Percentiles rank a stretch among this genome's conserved stretches.
These are phyloP conservation scores for Zeuzera pyrina DNA, from an alignment of 2,888 invertebrate species.

Conservation along the genomic window DNA sequence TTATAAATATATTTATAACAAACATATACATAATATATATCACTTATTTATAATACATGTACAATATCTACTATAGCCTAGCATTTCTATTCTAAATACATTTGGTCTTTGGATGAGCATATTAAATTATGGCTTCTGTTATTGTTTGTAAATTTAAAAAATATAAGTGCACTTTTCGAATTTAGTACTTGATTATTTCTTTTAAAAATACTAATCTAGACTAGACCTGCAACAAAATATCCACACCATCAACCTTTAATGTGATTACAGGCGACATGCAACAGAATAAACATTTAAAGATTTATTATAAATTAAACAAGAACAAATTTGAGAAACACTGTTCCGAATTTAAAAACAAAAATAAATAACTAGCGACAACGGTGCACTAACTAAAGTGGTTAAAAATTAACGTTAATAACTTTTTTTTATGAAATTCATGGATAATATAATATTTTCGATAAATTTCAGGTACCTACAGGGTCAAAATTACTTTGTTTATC, in stretches of 20 bases:
- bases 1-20: conserved; percentile 27
- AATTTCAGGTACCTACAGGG: conserved; percentile 65
- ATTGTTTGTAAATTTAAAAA: conserved; percentile 57
- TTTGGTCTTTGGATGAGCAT: conserved; percentile 72
- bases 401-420: conserved; percentile 7
- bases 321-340: conserved; percentile 70
- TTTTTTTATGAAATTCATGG: conserved; percentile 18
- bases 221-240: conserved; percentile 53
- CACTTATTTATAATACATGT: conserved; percentile 40
- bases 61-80: conserved; percentile 61
- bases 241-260: conserved; percentile 31
- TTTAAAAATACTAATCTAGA: conserved; percentile 53
- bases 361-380: conserved; percentile 23
- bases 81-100: conserved; percentile 61
- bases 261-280: conserved; percentile 27
- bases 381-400: conserved; percentile 9
- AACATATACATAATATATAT: conserved; percentile 26
- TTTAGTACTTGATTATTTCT: conserved; percentile 45
- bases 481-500: conserved; percentile 28
- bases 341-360: conserved; percentile 33
- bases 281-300: conserved; percentile 24
- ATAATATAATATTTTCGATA: conserved; percentile 41
- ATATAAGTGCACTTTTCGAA: conserved; percentile 68
- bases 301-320: conserved; percentile 35
- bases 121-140: conserved; percentile 65